Conservation (phyloP, 2,797 vertebrate species). For the Sandelia bainsii region DNA sequence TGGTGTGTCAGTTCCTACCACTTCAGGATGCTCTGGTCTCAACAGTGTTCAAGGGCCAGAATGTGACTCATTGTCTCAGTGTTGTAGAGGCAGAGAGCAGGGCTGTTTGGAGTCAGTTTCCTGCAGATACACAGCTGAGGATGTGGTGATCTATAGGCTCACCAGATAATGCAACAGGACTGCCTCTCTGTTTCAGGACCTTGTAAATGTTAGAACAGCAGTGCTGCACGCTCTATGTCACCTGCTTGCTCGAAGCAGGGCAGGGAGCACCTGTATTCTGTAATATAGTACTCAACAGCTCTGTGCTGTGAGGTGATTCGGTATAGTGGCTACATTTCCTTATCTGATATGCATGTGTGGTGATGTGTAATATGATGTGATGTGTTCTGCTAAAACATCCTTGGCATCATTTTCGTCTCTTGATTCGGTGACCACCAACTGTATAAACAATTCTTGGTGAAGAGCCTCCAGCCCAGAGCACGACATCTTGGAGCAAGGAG, state of each 20-base stretch:
- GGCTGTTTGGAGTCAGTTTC: constrained; percentile 86
- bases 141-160: constrained; percentile 46
- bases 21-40: constrained; percentile 51
- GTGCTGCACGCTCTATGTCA: neutral
- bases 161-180: constrained; percentile 32
- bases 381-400: too few relatives aligned
- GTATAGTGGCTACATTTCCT: neutral
- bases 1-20: constrained; percentile 34
- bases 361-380: too few relatives aligned
- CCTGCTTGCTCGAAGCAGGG: neutral
- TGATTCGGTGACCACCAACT: too few relatives aligned
- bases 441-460: neutral
- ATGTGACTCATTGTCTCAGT: constrained; percentile 83
- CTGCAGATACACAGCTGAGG: constrained; percentile 89
- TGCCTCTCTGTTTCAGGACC: constrained; percentile 1
- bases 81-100: constrained; percentile 78
- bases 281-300: neutral
- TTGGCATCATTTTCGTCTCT: too few relatives aligned
- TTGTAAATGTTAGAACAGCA: neutral
- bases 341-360: neutral
- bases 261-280: too few relatives aligned
- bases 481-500: too few relatives aligned
- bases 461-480: neutral
- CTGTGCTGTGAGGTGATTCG: neutral
- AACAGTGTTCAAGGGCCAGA: constrained; percentile 67